Percentiles rank a stretch among this genome's conserved stretches.
Evolutionary conservation across 2,113 vertebrate genomes (phyloP).

Genomic region (Engraulis encrasicolus): DNA sequence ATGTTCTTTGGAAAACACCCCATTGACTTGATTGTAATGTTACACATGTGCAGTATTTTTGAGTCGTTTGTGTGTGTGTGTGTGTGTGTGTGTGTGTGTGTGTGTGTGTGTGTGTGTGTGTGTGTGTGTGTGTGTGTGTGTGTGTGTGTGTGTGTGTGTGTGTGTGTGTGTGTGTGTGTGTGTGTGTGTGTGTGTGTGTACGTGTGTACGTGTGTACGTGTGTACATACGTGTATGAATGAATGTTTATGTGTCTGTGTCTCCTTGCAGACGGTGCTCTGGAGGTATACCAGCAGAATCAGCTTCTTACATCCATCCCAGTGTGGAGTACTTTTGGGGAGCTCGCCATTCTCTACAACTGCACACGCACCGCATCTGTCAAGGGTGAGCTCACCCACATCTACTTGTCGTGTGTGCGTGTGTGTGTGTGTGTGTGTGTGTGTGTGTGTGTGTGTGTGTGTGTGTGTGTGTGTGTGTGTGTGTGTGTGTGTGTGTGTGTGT

Average conservation of each 20-base stretch:
- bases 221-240: background rate
- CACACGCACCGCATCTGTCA: conserved; percentile 88
- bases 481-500: conserved; percentile 6
- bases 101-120: conserved; percentile 34
- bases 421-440: background rate
- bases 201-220: background rate
- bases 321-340: conserved; percentile 92
- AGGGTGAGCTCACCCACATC: conserved; percentile 75
- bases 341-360: conserved; percentile 94
- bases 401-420: background rate
- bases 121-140: background rate
- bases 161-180: background rate
- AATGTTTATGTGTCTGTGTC: conserved; percentile 33
- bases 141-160: conserved; percentile 44
- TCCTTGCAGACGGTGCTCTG: conserved; percentile 84
- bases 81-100: no score
- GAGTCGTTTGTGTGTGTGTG: background rate
- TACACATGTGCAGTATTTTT: no score
- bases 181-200: background rate
- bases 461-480: background rate
- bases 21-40: no score
- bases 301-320: conserved; percentile 82
- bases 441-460: conserved; percentile 5
- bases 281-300: conserved; percentile 90
- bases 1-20: no score